A percentile compares a stretch with the other conserved stretches of the same genome.
phyloP scores from a whole-genome alignment of 2,888 invertebrate species.

The Drosophila helvetica region DNA sequence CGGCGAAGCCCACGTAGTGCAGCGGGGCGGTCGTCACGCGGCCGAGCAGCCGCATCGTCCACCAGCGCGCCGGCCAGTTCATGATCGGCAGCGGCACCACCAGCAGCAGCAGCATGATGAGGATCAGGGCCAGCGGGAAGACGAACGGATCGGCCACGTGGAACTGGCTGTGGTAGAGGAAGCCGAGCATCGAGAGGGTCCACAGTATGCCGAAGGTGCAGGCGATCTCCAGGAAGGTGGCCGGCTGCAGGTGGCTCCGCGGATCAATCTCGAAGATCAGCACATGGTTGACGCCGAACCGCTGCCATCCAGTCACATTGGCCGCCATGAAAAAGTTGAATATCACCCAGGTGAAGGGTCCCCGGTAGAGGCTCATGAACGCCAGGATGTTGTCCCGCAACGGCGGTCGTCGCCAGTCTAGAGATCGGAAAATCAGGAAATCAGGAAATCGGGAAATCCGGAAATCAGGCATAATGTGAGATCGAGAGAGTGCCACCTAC shows the following conservation, averaged over 20 bases:
- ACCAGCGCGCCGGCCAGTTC: conserved; percentile 94
- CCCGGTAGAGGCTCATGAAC: conserved; percentile 94
- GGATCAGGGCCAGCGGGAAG: conserved; percentile 92
- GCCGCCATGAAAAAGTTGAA: conserved; percentile 96
- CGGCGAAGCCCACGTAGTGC: conserved; percentile 95
- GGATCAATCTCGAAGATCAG: conserved; percentile 98
- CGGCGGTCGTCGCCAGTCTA: conserved; percentile 55
- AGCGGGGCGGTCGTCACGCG: conserved; percentile 94
- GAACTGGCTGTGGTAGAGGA: conserved; percentile 88
- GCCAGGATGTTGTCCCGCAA: conserved; percentile 82
- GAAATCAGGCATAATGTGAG: background rate
- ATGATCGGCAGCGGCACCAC: conserved; percentile 96
- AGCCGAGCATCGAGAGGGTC: conserved; percentile 91
- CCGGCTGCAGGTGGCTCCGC: conserved; percentile 94
- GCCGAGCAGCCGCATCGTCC: conserved; percentile 86
- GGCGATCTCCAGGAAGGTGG: conserved; percentile 95
- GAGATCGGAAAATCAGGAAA: background rate
- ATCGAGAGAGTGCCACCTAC: conserved; percentile 84
- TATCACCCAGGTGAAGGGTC: conserved; percentile 94
- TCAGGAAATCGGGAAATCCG: background rate
- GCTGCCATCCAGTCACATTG: conserved; percentile 97
- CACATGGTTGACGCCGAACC: conserved; percentile 98
- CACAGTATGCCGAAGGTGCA: conserved; percentile 96
- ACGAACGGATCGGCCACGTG: conserved; percentile 92
- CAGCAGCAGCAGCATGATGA: conserved; percentile 91